phyloP scores from a whole-genome alignment of 2,113 vertebrate genomes.

The Halichoerus grypus region DNA sequence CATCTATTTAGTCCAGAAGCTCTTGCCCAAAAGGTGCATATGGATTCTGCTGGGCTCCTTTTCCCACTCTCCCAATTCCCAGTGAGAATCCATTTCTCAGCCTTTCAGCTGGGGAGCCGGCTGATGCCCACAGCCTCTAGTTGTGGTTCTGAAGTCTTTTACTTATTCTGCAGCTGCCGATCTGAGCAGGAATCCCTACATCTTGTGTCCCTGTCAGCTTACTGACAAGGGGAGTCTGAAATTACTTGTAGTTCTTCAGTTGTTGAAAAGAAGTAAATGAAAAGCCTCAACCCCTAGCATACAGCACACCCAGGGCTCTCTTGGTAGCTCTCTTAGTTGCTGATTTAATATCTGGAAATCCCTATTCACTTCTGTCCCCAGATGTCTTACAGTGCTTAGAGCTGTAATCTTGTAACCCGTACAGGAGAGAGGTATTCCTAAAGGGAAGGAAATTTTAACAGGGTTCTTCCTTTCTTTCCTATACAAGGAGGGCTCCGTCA shows the following conservation, averaged over 20 bases:
- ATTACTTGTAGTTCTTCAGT: conserved; percentile 59
- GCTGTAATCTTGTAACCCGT: background rate
- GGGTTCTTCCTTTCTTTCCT: background rate
- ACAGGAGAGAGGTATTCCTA: background rate
- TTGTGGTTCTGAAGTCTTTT: conserved; percentile 60
- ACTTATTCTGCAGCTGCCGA: conserved; percentile 59
- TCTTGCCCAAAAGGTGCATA: background rate
- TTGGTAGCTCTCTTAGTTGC: background rate
- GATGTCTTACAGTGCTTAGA: background rate
- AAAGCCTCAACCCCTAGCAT: conserved; percentile 25
- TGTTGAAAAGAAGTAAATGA: background rate
- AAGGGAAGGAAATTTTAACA: background rate
- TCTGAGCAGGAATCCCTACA: conserved; percentile 43
- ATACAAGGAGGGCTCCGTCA: background rate
- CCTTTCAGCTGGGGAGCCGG: background rate
- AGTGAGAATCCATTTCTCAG: conserved; percentile 9
- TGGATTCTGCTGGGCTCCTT: background rate
- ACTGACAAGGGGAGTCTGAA: conserved; percentile 46
- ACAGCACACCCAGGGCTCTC: background rate
- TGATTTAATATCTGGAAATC: conserved; percentile 39
- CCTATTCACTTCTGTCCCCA: background rate
- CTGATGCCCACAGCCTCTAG: background rate
- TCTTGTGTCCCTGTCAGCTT: conserved; percentile 2
- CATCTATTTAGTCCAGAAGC: background rate
- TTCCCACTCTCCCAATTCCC: background rate